Percentiles rank a stretch among this genome's conserved stretches.
These are phyloP conservation scores for Oxyura jamaicensis DNA, from an alignment of 2,113 vertebrate genomes.

Conservation along the genomic window DNA sequence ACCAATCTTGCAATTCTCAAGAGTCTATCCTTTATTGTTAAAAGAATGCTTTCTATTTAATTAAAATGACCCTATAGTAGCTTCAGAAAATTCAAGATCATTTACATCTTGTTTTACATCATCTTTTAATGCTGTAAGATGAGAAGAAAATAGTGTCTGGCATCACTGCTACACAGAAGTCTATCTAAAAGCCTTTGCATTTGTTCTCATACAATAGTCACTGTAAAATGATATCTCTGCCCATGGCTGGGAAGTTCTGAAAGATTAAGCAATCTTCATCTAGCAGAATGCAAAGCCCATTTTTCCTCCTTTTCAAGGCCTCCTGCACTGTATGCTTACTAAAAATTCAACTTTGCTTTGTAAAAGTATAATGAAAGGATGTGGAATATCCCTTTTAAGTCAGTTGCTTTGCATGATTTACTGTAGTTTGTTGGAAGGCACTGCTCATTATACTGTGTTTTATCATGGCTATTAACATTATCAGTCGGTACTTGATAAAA, in stretches of 20 bases:
- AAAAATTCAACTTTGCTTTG: constrained; percentile 49
- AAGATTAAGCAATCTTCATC: constrained; percentile 63
- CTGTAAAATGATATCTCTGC: constrained; percentile 71
- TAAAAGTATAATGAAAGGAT: constrained; percentile 43
- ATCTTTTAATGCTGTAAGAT: constrained; percentile 65
- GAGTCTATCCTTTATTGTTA: background rate
- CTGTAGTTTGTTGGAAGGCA: constrained; percentile 21
- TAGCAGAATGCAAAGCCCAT: background rate
- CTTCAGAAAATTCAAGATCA: constrained; percentile 19
- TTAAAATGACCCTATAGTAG: background rate
- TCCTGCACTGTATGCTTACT: background rate
- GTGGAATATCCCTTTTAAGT: constrained; percentile 6
- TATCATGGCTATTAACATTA: constrained; percentile 49
- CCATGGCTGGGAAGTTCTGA: constrained; percentile 48
- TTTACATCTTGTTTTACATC: constrained; percentile 45
- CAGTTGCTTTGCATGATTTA: constrained; percentile 4
- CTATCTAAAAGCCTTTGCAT: constrained; percentile 51
- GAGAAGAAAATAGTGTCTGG: constrained; percentile 74
- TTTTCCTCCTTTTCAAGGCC: constrained; percentile 25
- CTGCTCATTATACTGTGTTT: constrained; percentile 26
- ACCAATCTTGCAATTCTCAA: background rate
- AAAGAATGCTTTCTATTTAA: background rate
- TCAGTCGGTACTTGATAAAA: constrained; percentile 32
- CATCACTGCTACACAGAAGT: constrained; percentile 34
- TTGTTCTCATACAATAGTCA: constrained; percentile 46